Conservation (phyloP, 2,888 invertebrate species). For the Caenorhabditis wallacei region DNA sequence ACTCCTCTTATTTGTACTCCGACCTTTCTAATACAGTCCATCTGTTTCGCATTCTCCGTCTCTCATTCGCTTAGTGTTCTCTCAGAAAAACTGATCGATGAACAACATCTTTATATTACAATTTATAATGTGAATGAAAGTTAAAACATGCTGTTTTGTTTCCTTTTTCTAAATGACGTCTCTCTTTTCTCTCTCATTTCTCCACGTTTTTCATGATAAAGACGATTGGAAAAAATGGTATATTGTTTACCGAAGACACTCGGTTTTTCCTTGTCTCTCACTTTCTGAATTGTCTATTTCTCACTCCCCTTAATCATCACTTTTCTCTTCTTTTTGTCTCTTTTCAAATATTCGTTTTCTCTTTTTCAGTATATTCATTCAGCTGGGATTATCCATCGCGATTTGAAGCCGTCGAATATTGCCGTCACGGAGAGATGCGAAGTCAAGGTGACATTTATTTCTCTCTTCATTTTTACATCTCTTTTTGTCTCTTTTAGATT, state of each 20-base stretch:
- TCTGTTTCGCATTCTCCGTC: slow-evolving; percentile 22
- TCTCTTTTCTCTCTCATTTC: slow-evolving; percentile 5
- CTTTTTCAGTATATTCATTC: slow-evolving; percentile 92
- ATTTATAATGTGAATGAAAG: neutral
- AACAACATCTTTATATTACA: slow-evolving; percentile 8
- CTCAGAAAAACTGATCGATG: slow-evolving; percentile 18
- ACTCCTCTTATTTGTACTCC: neutral
- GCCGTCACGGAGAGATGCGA: slow-evolving; percentile 99
- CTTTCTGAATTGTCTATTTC: slow-evolving; percentile 43
- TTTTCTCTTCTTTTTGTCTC: slow-evolving; percentile 3
- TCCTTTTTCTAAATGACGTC: slow-evolving; percentile 25
- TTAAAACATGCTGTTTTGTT: slow-evolving; percentile 22
- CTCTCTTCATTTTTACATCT: neutral
- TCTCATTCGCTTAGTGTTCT: slow-evolving; percentile 7
- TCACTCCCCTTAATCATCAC: slow-evolving; percentile 15
- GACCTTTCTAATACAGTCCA: slow-evolving; percentile 1
- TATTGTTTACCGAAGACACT: slow-evolving; percentile 41
- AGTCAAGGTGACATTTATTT: slow-evolving; percentile 86
- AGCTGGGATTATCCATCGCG: slow-evolving; percentile 97
- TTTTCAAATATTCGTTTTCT: too few species aligned
- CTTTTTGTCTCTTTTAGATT: slow-evolving; percentile 85
- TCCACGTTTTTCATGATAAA: slow-evolving; percentile 53
- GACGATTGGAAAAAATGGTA: slow-evolving; percentile 20
- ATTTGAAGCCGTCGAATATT: slow-evolving; percentile 98
- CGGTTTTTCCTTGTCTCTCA: slow-evolving; percentile 11